These are phyloP conservation scores for Octomys mimax DNA, from an alignment of 2,797 vertebrate genomes.

Conservation along the genomic window DNA sequence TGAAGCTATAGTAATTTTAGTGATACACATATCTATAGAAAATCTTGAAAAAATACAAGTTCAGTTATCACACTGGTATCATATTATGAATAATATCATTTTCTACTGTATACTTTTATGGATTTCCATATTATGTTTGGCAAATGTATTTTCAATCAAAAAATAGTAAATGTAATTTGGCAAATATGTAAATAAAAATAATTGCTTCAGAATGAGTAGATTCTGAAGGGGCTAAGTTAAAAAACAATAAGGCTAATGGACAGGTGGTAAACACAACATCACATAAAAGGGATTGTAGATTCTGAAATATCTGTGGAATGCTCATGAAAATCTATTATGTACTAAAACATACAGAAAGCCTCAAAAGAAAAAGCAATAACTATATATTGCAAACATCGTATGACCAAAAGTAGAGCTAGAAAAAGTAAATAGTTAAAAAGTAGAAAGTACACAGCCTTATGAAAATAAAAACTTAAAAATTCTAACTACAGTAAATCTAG, in stretches of 20 bases:
- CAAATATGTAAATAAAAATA: neutral
- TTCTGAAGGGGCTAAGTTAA: neutral
- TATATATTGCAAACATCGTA: neutral
- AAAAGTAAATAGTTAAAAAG: neutral
- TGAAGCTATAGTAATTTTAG: neutral
- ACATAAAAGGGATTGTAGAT: neutral
- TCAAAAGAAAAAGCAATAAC: neutral
- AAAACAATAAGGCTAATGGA: neutral
- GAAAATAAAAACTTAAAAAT: neutral
- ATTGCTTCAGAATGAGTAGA: constrained; percentile 4
- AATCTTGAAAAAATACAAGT: neutral
- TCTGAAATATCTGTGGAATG: neutral
- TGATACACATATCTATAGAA: neutral
- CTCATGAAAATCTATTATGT: neutral
- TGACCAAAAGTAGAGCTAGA: neutral
- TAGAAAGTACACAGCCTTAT: neutral
- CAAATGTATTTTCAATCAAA: neutral
- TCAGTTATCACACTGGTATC: neutral
- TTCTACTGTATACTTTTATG: constrained; percentile 16
- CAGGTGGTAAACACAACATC: neutral
- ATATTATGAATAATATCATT: neutral
- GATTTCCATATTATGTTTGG: neutral
- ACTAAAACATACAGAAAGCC: neutral
- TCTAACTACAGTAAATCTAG: neutral
- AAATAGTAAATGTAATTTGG: neutral